These are phyloP conservation scores for Epistrophella euchroma DNA, from an alignment of 2,888 invertebrate species.

Conservation along the genomic window DNA sequence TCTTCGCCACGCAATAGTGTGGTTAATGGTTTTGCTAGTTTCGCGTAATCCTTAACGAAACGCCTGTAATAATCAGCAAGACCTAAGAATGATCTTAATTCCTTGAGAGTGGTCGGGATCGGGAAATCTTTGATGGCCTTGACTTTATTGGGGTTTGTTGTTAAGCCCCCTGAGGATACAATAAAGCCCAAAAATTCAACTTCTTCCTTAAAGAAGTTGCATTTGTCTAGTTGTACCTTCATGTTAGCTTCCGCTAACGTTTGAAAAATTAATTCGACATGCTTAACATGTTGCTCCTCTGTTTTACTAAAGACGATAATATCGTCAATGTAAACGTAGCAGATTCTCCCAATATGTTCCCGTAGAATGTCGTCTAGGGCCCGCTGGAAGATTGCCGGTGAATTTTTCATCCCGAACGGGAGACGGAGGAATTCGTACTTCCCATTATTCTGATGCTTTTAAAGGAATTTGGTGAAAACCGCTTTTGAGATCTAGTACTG, in stretches of 20 bases:
- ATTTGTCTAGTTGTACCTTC: constrained; percentile 47
- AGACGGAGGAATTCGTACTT: constrained; percentile 1
- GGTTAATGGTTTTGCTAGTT: constrained; percentile 35
- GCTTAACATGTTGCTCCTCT: constrained; percentile 32
- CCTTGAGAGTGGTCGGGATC: constrained; percentile 20
- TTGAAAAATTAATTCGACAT: constrained; percentile 32
- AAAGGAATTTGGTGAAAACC: not conserved
- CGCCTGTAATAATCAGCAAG: constrained; percentile 43
- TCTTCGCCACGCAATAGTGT: constrained; percentile 31
- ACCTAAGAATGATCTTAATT: constrained; percentile 28
- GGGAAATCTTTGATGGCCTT: no score
- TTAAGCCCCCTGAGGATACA: no score
- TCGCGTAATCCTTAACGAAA: constrained; percentile 35
- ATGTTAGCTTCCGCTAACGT: constrained; percentile 49
- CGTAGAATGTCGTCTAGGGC: constrained; percentile 27
- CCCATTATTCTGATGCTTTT: not conserved
- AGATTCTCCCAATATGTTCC: constrained; percentile 15
- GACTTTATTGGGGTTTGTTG: no score
- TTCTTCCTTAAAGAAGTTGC: constrained; percentile 40
- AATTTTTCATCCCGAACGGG: constrained; percentile 29
- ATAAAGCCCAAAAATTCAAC: constrained; percentile 43
- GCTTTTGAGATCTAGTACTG: not conserved
- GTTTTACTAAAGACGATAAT: constrained; percentile 51
- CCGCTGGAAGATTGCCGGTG: constrained; percentile 5
- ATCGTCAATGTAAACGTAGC: constrained; percentile 57